Conservation (phyloP, 2,113 vertebrate species). For the Vulpes vulpes region DNA sequence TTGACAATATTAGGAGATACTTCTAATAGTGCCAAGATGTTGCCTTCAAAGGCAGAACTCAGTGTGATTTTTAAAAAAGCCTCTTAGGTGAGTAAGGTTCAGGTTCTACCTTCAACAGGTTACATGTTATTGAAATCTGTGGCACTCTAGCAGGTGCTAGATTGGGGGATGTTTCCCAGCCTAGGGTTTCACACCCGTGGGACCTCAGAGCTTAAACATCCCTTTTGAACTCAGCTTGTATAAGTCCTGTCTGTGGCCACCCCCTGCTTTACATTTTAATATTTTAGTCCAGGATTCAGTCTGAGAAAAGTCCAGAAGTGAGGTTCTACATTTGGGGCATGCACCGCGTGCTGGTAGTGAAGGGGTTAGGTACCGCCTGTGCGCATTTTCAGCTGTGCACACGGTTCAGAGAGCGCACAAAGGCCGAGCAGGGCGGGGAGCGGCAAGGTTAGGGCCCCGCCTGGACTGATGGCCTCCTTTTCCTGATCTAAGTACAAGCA, state of each 20-base stretch:
- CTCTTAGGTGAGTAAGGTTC: not conserved
- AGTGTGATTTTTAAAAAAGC: not conserved
- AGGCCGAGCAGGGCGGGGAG: not conserved
- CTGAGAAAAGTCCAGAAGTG: not conserved
- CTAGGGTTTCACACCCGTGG: not conserved
- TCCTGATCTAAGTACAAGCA: conserved; percentile 89
- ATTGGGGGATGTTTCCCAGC: not conserved
- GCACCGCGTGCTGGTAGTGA: not conserved
- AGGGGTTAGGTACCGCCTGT: not conserved
- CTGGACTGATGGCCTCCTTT: conserved; percentile 37
- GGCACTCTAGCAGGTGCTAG: not conserved
- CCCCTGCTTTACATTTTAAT: not conserved
- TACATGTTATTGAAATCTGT: not conserved
- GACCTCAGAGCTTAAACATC: not conserved
- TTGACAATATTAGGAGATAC: not conserved
- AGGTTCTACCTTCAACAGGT: conserved; percentile 26
- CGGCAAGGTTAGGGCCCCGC: not conserved
- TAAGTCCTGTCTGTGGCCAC: not conserved
- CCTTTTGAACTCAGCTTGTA: not conserved
- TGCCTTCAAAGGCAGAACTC: conserved; percentile 36
- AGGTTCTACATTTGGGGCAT: not conserved
- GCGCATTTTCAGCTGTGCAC: not conserved
- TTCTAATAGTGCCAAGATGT: conserved; percentile 19
- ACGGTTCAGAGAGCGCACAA: not conserved
- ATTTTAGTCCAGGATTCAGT: not conserved